Percentiles rank a stretch among this genome's conserved stretches.
phyloP scores from a whole-genome alignment of 1,140 invertebrate species.

The Glossosoma conforme region DNA sequence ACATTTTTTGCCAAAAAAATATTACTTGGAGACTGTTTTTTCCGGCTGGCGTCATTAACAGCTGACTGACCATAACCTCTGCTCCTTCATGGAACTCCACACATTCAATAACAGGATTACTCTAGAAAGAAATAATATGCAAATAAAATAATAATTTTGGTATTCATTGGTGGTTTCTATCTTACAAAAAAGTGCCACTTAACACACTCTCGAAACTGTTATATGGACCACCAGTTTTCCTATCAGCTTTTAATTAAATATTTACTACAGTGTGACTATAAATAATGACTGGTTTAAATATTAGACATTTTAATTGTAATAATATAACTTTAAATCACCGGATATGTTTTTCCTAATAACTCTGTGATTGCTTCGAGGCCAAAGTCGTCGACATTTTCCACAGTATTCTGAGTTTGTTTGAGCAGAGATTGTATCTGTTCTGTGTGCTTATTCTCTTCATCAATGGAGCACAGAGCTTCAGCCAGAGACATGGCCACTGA shows the following conservation, averaged over 20 bases:
- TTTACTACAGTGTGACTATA: no score
- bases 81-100: slow-evolving; percentile 26
- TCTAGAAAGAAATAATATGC: slow-evolving; percentile 17
- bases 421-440: slow-evolving; percentile 60
- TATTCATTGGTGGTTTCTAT: not conserved
- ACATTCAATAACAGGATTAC: slow-evolving; percentile 26
- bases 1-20: not conserved
- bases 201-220: not conserved
- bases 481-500: slow-evolving; percentile 55
- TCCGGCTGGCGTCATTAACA: slow-evolving; percentile 51
- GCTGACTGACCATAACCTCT: slow-evolving; percentile 47
- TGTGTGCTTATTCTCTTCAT: slow-evolving; percentile 69
- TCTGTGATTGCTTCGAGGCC: slow-evolving; percentile 41
- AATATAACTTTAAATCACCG: slow-evolving; percentile 34
- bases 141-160: not conserved
- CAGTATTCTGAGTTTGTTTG: slow-evolving; percentile 47
- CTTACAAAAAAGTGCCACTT: not conserved
- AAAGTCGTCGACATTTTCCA: slow-evolving; percentile 37
- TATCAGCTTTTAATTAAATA: no score
- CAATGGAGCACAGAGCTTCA: slow-evolving; percentile 71
- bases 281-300: not conserved
- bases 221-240: no score
- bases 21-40: slow-evolving; percentile 53
- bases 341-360: slow-evolving; percentile 42
- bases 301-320: not conserved